Percentiles rank a stretch among this genome's conserved stretches.
Evolutionary conservation across 2,113 vertebrate genomes (phyloP).

Genomic region (Neotragus moschatus): DNA sequence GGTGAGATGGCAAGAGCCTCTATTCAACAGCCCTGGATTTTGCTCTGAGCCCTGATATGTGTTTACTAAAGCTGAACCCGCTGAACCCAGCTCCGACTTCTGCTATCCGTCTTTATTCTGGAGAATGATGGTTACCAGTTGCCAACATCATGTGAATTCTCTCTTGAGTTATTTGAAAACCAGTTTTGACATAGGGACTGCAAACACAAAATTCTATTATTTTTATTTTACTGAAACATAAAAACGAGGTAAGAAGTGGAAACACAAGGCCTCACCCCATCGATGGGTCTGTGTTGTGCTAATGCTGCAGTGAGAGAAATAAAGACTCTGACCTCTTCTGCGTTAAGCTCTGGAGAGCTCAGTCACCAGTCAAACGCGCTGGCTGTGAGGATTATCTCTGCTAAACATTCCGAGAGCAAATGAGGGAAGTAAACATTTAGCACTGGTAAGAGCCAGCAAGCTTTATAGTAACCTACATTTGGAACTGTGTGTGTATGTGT

Average conservation of each 20-base stretch:
- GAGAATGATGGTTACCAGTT: background rate
- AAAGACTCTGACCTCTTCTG: fast-evolving
- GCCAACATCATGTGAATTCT: background rate
- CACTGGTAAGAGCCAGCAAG: background rate
- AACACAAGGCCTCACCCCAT: too few species aligned
- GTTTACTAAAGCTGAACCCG: background rate
- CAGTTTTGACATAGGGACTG: background rate
- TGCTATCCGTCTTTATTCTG: background rate
- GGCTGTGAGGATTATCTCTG: background rate
- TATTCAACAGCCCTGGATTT: background rate
- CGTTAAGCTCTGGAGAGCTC: background rate
- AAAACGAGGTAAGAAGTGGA: background rate
- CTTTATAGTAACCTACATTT: background rate
- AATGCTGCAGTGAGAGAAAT: fast-evolving
- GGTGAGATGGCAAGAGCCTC: background rate
- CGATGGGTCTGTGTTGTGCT: fast-evolving
- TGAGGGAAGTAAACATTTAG: background rate
- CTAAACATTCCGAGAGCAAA: background rate
- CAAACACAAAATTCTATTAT: background rate
- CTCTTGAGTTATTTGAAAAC: background rate
- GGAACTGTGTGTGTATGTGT: background rate
- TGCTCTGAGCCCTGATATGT: background rate
- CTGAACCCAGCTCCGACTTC: background rate
- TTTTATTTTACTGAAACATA: background rate
- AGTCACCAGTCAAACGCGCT: too few species aligned